Conservation (phyloP, 2,888 invertebrate genomes). For the Tetragonula carbonaria region DNA sequence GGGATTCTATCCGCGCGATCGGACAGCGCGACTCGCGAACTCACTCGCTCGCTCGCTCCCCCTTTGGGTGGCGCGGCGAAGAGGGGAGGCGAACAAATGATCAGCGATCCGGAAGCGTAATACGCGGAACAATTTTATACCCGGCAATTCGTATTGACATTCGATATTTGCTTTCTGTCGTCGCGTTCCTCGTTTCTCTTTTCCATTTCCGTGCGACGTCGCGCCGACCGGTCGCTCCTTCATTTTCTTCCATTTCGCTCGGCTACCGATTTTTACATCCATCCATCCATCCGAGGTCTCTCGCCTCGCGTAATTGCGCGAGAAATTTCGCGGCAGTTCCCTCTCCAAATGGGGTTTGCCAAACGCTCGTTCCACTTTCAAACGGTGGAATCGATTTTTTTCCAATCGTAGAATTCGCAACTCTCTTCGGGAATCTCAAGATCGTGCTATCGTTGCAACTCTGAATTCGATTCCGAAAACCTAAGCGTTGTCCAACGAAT, state of each 20-base stretch:
- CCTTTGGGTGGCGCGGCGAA: constrained; percentile 7
- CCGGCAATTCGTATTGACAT: constrained; percentile 15
- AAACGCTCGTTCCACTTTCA: neutral
- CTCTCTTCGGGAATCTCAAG: no score
- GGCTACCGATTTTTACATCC: constrained; percentile 11
- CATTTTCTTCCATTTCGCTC: neutral
- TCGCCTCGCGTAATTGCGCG: constrained; percentile 8
- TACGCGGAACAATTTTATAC: constrained; percentile 44
- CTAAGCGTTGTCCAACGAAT: no score
- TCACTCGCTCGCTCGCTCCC: no score
- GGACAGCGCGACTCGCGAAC: constrained; percentile 25
- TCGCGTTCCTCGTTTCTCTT: neutral
- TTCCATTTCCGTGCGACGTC: neutral
- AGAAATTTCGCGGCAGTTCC: neutral
- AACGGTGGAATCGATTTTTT: no score
- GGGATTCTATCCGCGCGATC: constrained; percentile 46
- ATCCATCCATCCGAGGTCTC: no score
- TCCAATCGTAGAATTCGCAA: neutral
- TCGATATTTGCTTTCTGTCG: constrained; percentile 11
- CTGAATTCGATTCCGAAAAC: no score
- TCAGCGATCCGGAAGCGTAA: constrained; percentile 51
- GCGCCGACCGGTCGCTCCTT: neutral
- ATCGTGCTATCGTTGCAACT: no score
- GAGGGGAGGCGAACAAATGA: constrained; percentile 38
- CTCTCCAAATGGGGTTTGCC: no score